Base-by-base conservation (phyloP, 2,888 invertebrate genomes). In the Lithophane semibrunnea region DNA sequence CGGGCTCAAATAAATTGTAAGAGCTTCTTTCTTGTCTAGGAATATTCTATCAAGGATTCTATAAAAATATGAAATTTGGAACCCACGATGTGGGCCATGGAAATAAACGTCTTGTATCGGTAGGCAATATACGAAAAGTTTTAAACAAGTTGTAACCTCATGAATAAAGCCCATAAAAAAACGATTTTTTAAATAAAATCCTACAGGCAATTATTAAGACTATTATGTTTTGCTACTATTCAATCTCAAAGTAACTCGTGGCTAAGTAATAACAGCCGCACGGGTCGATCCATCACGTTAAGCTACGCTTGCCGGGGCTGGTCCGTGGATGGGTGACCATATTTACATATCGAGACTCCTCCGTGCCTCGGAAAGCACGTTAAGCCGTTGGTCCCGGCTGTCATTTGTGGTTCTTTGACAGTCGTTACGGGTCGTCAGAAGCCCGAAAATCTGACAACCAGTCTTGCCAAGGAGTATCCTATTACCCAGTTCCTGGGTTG, bases 1-100 rank as follows among this genome's bases (percentile, higher is more conserved):
- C 9, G n/a, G 21, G 42, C 42, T 70, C 52, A 5, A 69, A 61
- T 13, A 54, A 76, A 49, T 72, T 61, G 37, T 65, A 29, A 47
- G 37, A 73, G 37, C 42, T 54, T 24, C 24, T 80, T 58, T 73
- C n/a, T 10, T 75, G 21, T 52, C 64, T 24, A 21, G 63, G 42
- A 58, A 75, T 21, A 67, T 63, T 75, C 29, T 67, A 52, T 44
- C 47, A 52, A 49, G 21, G 12, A 16, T 29, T 74, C 54, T 80
- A 29, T 63, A 74, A 61, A 61, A 54, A 67, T 56, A 54, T 54
- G 47, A 73, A 61, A 61, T 74, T 54, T 47, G 24, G 63, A 67
- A 29, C 21, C 49, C 10, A 37, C 3, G 21, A 52, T 56, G 29
- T 77, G 42, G 29, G 29, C 29, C 49, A 54, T 4, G 52, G n/a